phyloP scores from a whole-genome alignment of 92 coral and sea anemone genomes.

The Porites lobata region DNA sequence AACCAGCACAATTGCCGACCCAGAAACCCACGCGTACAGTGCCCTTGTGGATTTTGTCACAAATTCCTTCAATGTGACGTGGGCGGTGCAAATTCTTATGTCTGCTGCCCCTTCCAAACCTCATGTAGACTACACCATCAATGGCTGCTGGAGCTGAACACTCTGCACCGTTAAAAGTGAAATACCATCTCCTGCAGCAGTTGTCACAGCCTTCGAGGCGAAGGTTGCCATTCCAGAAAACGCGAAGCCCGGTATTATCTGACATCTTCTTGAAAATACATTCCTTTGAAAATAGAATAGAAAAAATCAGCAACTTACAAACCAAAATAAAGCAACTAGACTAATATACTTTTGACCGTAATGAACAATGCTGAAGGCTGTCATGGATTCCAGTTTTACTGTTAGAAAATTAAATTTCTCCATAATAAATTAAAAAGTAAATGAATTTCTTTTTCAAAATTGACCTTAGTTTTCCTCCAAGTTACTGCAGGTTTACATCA shows the following conservation, averaged over 20 bases:
- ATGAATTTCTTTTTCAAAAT: too few relatives aligned
- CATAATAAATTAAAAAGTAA: too few relatives aligned
- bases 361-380: too few relatives aligned
- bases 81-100: background rate
- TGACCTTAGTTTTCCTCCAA: too few relatives aligned
- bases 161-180: conserved; percentile 56
- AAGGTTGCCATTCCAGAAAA: background rate
- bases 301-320: too few relatives aligned
- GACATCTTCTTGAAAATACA: conserved; percentile 17
- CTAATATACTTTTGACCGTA: too few relatives aligned
- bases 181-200: conserved; percentile 66
- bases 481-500: too few relatives aligned
- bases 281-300: background rate
- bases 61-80: conserved; percentile 38
- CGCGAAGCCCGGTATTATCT: background rate
- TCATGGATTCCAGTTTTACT: too few relatives aligned
- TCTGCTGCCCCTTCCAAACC: background rate
- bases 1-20: background rate
- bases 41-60: conserved; percentile 13
- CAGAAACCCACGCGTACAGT: conserved; percentile 14
- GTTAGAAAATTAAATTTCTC: too few relatives aligned
- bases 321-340: too few relatives aligned
- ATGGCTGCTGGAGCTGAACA: conserved; percentile 41
- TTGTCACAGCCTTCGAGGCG: background rate
- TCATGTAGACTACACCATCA: conserved; percentile 39